phyloP scores from a whole-genome alignment of 2,888 invertebrate genomes.

The Meloe dianella region DNA sequence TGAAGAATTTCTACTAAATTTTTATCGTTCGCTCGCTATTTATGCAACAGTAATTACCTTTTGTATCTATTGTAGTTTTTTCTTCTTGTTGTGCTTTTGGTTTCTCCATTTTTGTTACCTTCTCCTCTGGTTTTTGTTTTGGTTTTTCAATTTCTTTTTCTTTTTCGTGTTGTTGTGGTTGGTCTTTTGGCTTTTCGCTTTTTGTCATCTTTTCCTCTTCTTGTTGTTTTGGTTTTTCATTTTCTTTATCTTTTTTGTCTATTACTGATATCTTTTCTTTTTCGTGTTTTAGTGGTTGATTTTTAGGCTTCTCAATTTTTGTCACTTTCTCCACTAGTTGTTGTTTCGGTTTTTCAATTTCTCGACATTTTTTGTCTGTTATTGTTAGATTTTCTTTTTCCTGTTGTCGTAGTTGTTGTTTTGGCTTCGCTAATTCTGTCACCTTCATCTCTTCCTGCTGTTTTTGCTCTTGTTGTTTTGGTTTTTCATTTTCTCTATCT shows the following conservation, averaged over 20 bases:
- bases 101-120: no score
- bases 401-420: not conserved
- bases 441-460: no score
- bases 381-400: constrained; percentile 17
- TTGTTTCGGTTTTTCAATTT: constrained; percentile 37
- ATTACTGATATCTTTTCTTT: no score
- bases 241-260: not conserved
- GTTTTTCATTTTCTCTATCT: not conserved
- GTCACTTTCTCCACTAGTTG: constrained; percentile 33
- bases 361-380: constrained; percentile 23
- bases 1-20: no score
- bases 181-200: no score
- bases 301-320: no score
- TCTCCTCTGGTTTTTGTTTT: no score
- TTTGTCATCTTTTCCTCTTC: constrained; percentile 3
- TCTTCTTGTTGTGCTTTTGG: not conserved
- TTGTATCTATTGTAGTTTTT: not conserved
- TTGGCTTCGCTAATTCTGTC: no score
- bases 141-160: no score
- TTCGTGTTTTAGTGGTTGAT: no score
- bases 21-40: not conserved
- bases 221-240: not conserved
- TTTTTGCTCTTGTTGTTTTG: not conserved
- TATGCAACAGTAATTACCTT: not conserved
- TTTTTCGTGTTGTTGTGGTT: no score